Base-by-base conservation (phyloP, 2,888 invertebrate genomes). In the Lysandra coridon region DNA sequence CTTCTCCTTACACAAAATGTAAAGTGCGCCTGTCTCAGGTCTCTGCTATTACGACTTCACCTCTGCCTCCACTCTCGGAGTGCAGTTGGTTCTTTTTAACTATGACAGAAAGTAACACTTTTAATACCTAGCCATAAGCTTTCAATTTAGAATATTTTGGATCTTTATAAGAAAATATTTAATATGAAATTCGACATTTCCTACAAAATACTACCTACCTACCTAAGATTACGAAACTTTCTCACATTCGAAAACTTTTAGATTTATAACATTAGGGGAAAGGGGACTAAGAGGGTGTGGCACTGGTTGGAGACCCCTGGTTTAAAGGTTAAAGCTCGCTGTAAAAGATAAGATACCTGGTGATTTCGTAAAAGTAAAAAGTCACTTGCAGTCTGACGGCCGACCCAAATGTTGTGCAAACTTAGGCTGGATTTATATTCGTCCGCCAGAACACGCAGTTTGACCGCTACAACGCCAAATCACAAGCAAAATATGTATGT, bases 351-450 rank as follows among this genome's bases (percentile, higher is more conserved):
- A 69, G 64, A 69, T 69, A 69, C 69, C 33, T 33, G 17, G 12
- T 0, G 14, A 69, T 69, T 69, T 69, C 69, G 69, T 69, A 69
- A 69, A 69, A 69, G 69, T 69, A 69, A 69, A 69, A 69, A 69
- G 69, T 37, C 69, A 69, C 69, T 69, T 69, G 69, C 14, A 37
- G 17, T 33, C 4, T 23, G 64, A 69, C 30, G 64, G 14, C 69
- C 14, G 69, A 69, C 69, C 69, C 17, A 37, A 33, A 33, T 69
- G 33, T 69, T 69, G 69, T 69, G 33, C 69, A 69, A 69, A 69
- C 64, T 30, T 30, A 40, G 40, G 6, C 40, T 40, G 40, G 40
- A 40, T 40, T 40, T 40, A 40, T 40, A 40, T 40, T 6, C 40
- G 6, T 6, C 40, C 6, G 40, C 6, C 6, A 40, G 6, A 40